Base-by-base conservation (phyloP, 2,797 vertebrate species). In the Limnodromus scolopaceus region DNA sequence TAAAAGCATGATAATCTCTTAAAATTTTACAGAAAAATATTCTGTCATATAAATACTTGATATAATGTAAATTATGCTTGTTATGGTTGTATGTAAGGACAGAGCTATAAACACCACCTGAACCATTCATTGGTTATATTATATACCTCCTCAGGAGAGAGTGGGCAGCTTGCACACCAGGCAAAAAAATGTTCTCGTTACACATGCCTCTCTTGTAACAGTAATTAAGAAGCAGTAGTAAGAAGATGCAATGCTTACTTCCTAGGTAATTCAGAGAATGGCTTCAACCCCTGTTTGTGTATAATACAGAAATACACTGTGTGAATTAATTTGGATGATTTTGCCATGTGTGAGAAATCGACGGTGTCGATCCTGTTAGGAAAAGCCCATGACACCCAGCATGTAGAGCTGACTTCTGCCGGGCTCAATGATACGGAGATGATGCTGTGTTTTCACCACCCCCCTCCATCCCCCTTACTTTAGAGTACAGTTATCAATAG, bases 171-270 rank as follows among this genome's bases (percentile, higher is more conserved):
- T 63, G 23, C 3, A 8, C 25, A 7, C 25, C 61, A 15, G 14
- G 6, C 12, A 70, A 27, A 64, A 71, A 41, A n/a, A 13, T 4
- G 0, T 14, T 58, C n/a, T 49, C 2, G 0, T 32, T 60, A 11
- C 14, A n/a, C 19, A 10, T 6, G 3, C 28, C 12, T 20, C 10
- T 57, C 41, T 77, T 13, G 0, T 28, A 63, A 9, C 6, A 66
- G 7, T n/a, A 77, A 69, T 86, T 74, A 69, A 53, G 45, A 82
- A 45, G 15, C 46, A 74, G 20, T 10, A 57, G 54, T 20, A 58
- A 69, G 82, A 32, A 84, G 49, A 49, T 76, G 32, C 25, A 94
- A 1, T n/a, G 24, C 9, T 38, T 45, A 28, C 18, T 75, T 63
- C 48, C 28, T 49, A 4, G 38, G 84, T 55, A 79, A 79, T 53